Conservation (phyloP, 2,888 invertebrate species). For the Thereva unica region DNA sequence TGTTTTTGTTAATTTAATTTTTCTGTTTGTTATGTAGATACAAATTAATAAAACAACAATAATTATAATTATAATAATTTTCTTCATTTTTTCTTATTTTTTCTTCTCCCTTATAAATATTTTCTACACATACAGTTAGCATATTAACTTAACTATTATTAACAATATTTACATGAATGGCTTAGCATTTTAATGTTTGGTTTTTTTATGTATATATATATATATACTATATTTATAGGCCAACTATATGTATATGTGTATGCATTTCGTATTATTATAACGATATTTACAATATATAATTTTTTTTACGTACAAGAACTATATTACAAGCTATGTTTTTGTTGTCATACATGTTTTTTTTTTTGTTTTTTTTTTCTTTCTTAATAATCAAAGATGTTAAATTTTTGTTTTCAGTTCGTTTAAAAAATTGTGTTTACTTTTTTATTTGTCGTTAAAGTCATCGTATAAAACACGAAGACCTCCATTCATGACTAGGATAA, state of each 20-base stretch:
- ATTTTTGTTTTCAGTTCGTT: constrained; percentile 19
- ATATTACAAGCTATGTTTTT: constrained; percentile 21
- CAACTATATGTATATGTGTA: constrained; percentile 11
- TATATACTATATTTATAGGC: constrained; percentile 14
- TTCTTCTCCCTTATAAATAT: not conserved
- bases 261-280: not conserved
- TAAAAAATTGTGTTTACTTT: constrained; percentile 17
- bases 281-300: constrained; percentile 18
- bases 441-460: constrained; percentile 22
- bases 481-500: not conserved
- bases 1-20: too few species aligned
- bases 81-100: too few species aligned
- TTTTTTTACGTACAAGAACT: constrained; percentile 26
- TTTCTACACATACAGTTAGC: constrained; percentile 31
- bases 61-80: too few species aligned
- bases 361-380: too few species aligned
- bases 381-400: too few species aligned
- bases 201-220: not conserved
- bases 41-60: too few species aligned
- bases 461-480: constrained; percentile 42
- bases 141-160: constrained; percentile 20
- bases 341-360: too few species aligned
- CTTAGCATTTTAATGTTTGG: constrained; percentile 19
- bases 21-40: too few species aligned
- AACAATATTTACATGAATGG: constrained; percentile 29